phyloP scores from a whole-genome alignment of 2,888 invertebrate species.

The Drosophila fungiperda region DNA sequence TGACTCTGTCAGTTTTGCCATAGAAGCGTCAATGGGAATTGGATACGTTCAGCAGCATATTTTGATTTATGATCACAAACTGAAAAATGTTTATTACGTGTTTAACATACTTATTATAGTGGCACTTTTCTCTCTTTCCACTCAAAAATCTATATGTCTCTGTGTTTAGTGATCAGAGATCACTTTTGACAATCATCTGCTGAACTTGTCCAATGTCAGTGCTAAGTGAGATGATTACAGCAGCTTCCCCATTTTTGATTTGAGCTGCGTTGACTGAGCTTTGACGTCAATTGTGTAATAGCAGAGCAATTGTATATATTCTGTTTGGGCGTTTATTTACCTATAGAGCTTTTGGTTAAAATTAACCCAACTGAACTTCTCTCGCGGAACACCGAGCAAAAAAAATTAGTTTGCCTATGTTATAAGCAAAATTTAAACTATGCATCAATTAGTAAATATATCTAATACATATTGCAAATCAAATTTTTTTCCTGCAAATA shows the following conservation, averaged over 20 bases:
- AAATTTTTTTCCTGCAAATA: background rate
- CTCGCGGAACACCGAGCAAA: background rate
- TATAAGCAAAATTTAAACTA: background rate
- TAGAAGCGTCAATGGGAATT: background rate
- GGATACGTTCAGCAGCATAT: conserved; percentile 18
- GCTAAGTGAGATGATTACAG: background rate
- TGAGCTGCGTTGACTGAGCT: background rate
- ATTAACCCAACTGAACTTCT: background rate
- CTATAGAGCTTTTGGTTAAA: background rate
- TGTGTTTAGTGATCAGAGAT: background rate
- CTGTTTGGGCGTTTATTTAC: background rate
- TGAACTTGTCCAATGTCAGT: conserved; percentile 5
- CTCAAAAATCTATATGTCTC: background rate
- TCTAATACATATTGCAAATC: background rate
- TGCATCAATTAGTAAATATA: background rate
- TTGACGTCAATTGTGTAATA: background rate
- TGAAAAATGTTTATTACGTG: background rate
- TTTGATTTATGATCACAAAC: background rate
- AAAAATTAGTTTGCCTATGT: background rate
- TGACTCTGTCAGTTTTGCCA: conserved; percentile 17
- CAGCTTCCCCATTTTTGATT: background rate
- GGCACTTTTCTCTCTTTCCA: too few relatives aligned
- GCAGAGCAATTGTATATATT: background rate
- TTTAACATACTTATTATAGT: too few relatives aligned
- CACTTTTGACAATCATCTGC: background rate